Conservation (phyloP, 2,113 vertebrate species). For the Heterochromis multidens region DNA sequence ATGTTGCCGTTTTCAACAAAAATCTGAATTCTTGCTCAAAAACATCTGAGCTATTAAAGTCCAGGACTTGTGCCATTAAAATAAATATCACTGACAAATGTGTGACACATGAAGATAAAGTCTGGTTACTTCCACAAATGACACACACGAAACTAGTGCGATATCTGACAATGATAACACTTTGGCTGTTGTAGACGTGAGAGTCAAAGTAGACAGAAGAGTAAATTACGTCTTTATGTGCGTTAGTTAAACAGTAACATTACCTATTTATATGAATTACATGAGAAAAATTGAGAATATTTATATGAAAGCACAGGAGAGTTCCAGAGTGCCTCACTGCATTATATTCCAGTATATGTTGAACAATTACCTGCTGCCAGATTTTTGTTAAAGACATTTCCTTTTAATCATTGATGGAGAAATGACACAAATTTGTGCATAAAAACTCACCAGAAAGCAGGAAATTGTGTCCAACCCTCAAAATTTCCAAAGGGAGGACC, state of each 20-base stretch:
- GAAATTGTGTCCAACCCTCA: background rate
- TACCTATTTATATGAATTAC: too few relatives aligned
- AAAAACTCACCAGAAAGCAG: background rate
- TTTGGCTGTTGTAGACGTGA: background rate
- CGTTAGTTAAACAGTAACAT: fast-evolving
- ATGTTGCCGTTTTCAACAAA: fast-evolving
- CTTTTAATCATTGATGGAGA: background rate
- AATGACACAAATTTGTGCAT: background rate
- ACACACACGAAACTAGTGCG: background rate
- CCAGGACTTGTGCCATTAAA: too few relatives aligned
- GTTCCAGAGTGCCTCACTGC: background rate
- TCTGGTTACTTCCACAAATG: background rate
- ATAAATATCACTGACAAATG: background rate
- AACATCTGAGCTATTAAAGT: too few relatives aligned
- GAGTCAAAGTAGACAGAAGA: fast-evolving
- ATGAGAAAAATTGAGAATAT: too few relatives aligned
- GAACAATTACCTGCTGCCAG: background rate
- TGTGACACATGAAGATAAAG: background rate
- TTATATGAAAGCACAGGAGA: background rate
- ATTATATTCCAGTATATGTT: background rate
- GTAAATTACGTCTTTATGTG: background rate
- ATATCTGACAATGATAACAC: fast-evolving
- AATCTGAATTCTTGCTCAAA: background rate
- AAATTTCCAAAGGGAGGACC: background rate
- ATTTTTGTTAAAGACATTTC: background rate